Percentiles rank a stretch among this genome's conserved stretches.
phyloP scores from a whole-genome alignment of 2,888 invertebrate species.

The Acrobasis suavella region DNA sequence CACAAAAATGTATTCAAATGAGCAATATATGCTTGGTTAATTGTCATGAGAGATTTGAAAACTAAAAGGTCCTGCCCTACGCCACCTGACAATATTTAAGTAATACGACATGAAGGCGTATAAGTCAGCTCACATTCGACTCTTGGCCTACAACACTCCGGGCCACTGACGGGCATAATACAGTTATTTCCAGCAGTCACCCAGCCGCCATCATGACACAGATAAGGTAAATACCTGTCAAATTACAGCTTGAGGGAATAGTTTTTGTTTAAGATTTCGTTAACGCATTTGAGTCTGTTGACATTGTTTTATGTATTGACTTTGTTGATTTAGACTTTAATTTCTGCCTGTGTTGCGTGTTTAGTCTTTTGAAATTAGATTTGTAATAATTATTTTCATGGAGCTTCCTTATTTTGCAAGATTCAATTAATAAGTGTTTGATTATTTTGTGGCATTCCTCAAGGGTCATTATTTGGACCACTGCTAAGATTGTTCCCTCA shows the following conservation, averaged over 20 bases:
- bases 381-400: background rate
- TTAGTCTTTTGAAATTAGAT: background rate
- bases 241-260: slow-evolving; percentile 45
- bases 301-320: slow-evolving; percentile 10
- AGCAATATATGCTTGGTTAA: slow-evolving; percentile 79
- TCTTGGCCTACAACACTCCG: slow-evolving; percentile 80
- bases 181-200: slow-evolving; percentile 76
- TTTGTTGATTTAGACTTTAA: background rate
- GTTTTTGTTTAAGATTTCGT: slow-evolving; percentile 30
- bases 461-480: slow-evolving; percentile 26
- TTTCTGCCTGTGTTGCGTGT: background rate
- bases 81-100: slow-evolving; percentile 72
- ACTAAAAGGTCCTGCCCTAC: slow-evolving; percentile 73
- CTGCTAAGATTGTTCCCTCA: slow-evolving; percentile 32
- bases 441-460: slow-evolving; percentile 25
- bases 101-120: slow-evolving; percentile 45
- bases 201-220: slow-evolving; percentile 34
- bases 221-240: slow-evolving; percentile 64
- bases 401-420: slow-evolving; percentile 14
- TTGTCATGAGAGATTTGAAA: slow-evolving; percentile 78
- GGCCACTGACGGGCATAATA: slow-evolving; percentile 80
- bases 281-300: slow-evolving; percentile 32
- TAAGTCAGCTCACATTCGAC: slow-evolving; percentile 71
- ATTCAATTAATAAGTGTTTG: slow-evolving; percentile 1
- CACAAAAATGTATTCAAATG: slow-evolving; percentile 29